Evolutionary conservation across 2,113 vertebrate genomes (phyloP), one percentile per base, ranked within the genome.

Genomic region (Macrotis lagotis): DNA sequence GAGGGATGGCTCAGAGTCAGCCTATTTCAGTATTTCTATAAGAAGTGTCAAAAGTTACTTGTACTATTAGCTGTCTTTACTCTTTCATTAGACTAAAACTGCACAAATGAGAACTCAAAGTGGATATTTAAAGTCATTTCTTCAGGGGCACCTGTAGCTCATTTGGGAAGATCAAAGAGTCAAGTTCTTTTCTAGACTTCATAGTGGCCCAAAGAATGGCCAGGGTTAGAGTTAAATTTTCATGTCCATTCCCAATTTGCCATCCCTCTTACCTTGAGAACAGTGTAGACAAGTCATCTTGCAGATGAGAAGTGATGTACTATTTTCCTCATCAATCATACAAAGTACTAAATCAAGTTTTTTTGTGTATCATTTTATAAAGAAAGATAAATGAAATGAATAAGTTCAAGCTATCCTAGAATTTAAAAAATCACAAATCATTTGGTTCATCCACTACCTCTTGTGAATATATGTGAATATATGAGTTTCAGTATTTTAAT

Each of bases 21-120:
- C n/a, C 59, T 93, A 31, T 12, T 89, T 25, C n/a, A 50, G 48
- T 24, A 53, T 91, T 53, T 93, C 89, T 50, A 26, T 8, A 3
- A 14, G 0, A 90, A 74, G 48, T 12, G 26, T 95, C 48, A 93
- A 55, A 74, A 52, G n/a, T 48, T 48, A 3, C 11, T 55, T 89
- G 3, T 3, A 3, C 31, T 91, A 3, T 66, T 24, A 66, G 44
- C n/a, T 88, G 28, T 4, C 47, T 28, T 11, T n/a, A 6, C 90
- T 50, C 52, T 31, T 48, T 91, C 91, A 25, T 91, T 1, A 83
- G 50, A 91, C 24, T 59, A 51, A 16, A 31, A 11, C 48, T 66
- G 74, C 91, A 83, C 31, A 25, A 66, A 22, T 10, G 51, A 93
- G 83, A 90, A 89, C 51, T 93, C 91, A 91, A 10, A 94, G 31